Evolutionary conservation across 2,888 invertebrate genomes (phyloP).

Genomic region (Lissonota sp.): DNA sequence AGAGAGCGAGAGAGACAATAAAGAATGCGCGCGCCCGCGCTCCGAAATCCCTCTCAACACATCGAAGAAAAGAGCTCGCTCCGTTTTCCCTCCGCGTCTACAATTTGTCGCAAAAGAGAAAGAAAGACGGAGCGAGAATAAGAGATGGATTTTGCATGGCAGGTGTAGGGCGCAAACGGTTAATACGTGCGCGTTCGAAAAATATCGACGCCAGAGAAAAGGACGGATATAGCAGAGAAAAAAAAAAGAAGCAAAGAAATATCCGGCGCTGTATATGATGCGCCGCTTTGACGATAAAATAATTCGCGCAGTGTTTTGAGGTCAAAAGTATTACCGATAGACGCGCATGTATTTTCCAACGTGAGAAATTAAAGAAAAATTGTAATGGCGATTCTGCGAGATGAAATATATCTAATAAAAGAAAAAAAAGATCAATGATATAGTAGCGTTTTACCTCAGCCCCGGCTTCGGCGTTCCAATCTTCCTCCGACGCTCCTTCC

Average conservation of each 20-base stretch:
- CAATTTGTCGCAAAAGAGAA: slow-evolving; percentile 14
- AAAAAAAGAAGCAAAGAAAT: slow-evolving; percentile 6
- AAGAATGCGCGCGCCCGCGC: slow-evolving; percentile 33
- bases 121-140: slow-evolving; percentile 2
- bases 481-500: slow-evolving; percentile 83
- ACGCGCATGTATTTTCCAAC: not conserved
- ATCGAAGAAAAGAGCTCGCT: slow-evolving; percentile 16
- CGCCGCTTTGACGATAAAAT: slow-evolving; percentile 22
- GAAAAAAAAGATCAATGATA: slow-evolving; percentile 28
- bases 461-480: slow-evolving; percentile 82
- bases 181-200: slow-evolving; percentile 32
- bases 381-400: not conserved
- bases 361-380: not conserved
- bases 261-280: slow-evolving; percentile 43
- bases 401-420: not conserved
- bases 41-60: slow-evolving; percentile 26
- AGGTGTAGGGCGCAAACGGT: slow-evolving; percentile 35
- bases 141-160: slow-evolving; percentile 35
- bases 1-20: not conserved
- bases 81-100: slow-evolving; percentile 39
- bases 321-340: not conserved
- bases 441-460: slow-evolving; percentile 77
- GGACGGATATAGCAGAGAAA: slow-evolving; percentile 10
- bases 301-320: not conserved
- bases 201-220: slow-evolving; percentile 47